Evolutionary conservation across 2,797 vertebrate genomes (phyloP), one percentile per base, ranked within the genome.

Genomic region (Salmo trutta): DNA sequence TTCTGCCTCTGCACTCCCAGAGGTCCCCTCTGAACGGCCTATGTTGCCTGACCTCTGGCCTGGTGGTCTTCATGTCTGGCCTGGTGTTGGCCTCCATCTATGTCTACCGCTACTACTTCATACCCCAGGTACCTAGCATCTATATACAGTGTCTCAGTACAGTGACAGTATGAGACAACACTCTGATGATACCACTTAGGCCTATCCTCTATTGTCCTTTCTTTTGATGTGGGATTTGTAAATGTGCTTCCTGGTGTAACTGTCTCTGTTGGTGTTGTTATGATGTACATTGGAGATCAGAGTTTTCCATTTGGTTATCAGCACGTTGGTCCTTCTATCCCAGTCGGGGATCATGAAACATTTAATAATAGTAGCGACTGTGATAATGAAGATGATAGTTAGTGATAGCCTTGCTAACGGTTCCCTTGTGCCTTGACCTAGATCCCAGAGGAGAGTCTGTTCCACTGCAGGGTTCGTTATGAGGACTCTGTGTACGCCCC

Each of bases 21-120:
- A 94, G 91, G 83, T 90, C 95, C 2, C 93, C 95, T 0, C 91
- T 97, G 81, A 96, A 94, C 0, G 93, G 96, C 1, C 90, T 97
- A 51, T 98, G 96, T 93, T 98, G 97, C 91, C 90, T 98, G 92
- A 96, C 95, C 0, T 95, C 97, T 76, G 95, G 95, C 24, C 90
- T 97, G 78, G 93, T 96, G 0, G 93, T 97, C 19, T 95, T 98
- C 91, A 96, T 97, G 81, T 95, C 96, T 71, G 95, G 95, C 79
- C 90, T 98, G 62, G 93, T 96, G 81, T 94, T 98, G 19, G 96
- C 96, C 6, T 97, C 96, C 0, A 95, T 97, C 83, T 98, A 97
- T 8, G 93, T 97, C 84, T 98, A 98, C 91, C 95, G 95, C 91
- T 96, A 96, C 91, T 97, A 97, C 94, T 96, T 96, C 82, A 94